Evolutionary conservation across 1,140 invertebrate species (phyloP), one percentile per base, ranked within the genome.

Genomic region (Nebria ingens): DNA sequence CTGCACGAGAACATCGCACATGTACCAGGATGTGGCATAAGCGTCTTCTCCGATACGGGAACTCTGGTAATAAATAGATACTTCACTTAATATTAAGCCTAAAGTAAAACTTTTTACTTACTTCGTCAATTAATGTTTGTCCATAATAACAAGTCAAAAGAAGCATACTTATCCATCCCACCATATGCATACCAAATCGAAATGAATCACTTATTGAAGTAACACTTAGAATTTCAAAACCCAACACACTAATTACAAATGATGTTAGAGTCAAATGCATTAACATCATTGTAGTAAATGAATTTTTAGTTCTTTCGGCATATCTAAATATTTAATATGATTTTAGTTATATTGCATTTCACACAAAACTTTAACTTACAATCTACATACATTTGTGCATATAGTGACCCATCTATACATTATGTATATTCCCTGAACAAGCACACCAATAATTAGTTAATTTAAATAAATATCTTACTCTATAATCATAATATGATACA

Each of bases 191-290:
- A 23, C 13, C 19, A 53, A 54, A 60, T 21, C 56, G 21, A 2
- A 60, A 34, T 3, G 56, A 42, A 45, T 60, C 56, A 12, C 21
- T 19, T 4, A 23, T 13, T 34, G 55, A 49, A 21, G 15, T 29
- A 19, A 49, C 54, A 1, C 52, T 57, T 21, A 55, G 20, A 6
- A 60, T 55, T 56, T 56, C 53, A 54, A 58, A 60, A 22, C 59
- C 54, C 17, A 60, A 19, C 6, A 60, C 51, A 21, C 59, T 60
- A 17, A 60, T 60, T n/a, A 60, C 53, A 40, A 60, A 53, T 19
- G 52, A 55, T 2, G 59, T 60, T 51, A 56, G 51, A 2, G 58
- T 60, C 0, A 60, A 52, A 38, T 60, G 56, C 13, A 60, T 17
- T 9, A 60, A 21, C 56, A 60, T 54, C 54, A 58, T 57, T 17